These are phyloP conservation scores for Aleiodes testaceus DNA, from an alignment of 2,888 invertebrate species.

Conservation along the genomic window DNA sequence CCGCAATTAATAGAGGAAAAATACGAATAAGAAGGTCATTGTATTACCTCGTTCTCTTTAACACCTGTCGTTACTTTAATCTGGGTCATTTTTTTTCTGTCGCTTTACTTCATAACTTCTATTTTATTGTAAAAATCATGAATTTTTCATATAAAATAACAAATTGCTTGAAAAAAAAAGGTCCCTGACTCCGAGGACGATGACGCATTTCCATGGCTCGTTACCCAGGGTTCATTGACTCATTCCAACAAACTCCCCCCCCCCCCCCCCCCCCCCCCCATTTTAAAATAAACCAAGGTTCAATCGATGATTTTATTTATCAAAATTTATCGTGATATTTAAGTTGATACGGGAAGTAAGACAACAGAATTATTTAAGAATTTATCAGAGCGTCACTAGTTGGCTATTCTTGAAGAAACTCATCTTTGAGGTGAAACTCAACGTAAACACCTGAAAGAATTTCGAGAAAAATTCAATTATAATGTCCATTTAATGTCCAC, in stretches of 20 bases:
- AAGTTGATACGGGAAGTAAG: constrained; percentile 37
- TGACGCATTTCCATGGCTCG: constrained; percentile 17
- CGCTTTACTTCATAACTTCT: too few species aligned
- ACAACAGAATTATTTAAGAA: constrained; percentile 50
- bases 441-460: not conserved
- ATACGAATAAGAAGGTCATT: constrained; percentile 4
- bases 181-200: not conserved
- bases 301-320: not conserved
- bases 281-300: not conserved
- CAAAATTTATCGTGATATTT: constrained; percentile 12
- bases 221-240: constrained; percentile 18
- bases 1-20: not conserved
- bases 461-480: too few species aligned
- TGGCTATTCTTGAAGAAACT: constrained; percentile 52
- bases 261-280: too few species aligned
- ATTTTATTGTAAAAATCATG: not conserved
- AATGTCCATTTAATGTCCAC: too few species aligned
- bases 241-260: not conserved
- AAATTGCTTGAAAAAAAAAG: not conserved
- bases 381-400: constrained; percentile 70
- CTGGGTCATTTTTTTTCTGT: not conserved
- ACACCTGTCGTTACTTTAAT: constrained; percentile 19
- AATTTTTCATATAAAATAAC: not conserved
- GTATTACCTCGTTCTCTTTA: not conserved
- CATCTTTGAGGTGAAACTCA: constrained; percentile 1